Evolutionary conservation across 37 sponge, comb jelly and placozoan genomes (phyloP).

Genomic region (Trichoplax adhaerens): DNA sequence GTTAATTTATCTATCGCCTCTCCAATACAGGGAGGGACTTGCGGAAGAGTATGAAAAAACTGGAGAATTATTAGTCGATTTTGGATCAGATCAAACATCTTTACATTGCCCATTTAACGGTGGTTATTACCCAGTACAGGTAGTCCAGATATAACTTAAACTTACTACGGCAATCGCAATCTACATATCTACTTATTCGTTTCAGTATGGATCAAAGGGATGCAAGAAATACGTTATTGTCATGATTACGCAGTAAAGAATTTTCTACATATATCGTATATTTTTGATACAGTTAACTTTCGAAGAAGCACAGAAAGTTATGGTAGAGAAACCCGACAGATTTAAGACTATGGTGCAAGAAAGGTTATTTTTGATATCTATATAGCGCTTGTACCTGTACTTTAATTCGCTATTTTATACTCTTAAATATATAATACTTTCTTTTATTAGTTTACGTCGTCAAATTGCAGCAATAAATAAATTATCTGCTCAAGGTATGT

Average conservation of each 20-base stretch:
- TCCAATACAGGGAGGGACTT: conserved; percentile 51
- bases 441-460: conserved; percentile 38
- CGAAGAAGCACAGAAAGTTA: conserved; percentile 39
- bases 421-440: neutral
- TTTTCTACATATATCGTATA: too few relatives aligned
- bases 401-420: neutral
- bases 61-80: conserved; percentile 76
- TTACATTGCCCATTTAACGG: conserved; percentile 95
- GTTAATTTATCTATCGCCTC: too few relatives aligned
- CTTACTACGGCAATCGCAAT: too few relatives aligned
- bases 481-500: conserved; percentile 53
- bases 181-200: too few relatives aligned
- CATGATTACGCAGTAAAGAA: too few relatives aligned
- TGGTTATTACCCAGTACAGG: conserved; percentile 78
- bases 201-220: too few relatives aligned
- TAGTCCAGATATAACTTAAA: too few relatives aligned
- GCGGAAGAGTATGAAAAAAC: conserved; percentile 59
- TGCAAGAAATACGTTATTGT: too few relatives aligned
- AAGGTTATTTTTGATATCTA: conserved; percentile 26
- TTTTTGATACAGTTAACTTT: conserved; percentile 31
- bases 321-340: conserved; percentile 38
- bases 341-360: conserved; percentile 78
- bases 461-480: conserved; percentile 85
- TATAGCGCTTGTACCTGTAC: neutral
- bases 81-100: conserved; percentile 96